Evolutionary conservation across 2,888 invertebrate species (phyloP).

Genomic region (Perizoma flavofasciatum): DNA sequence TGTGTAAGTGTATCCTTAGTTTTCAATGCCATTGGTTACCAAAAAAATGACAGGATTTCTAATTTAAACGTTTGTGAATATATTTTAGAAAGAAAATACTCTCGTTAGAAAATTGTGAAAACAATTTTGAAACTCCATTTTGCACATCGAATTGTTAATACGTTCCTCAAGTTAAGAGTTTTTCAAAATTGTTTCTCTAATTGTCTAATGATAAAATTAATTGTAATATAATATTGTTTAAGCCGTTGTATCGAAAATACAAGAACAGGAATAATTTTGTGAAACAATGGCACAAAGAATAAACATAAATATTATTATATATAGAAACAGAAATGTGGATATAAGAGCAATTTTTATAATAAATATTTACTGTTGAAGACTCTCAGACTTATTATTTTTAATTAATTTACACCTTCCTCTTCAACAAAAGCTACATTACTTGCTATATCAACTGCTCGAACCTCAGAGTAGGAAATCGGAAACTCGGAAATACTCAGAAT

Average conservation of each 20-base stretch:
- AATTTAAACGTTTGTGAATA: constrained; percentile 79
- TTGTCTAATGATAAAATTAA: constrained; percentile 77
- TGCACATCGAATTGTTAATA: constrained; percentile 82
- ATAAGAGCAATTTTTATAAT: constrained; percentile 85
- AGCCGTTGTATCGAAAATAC: constrained; percentile 83
- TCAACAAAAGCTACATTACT: not conserved
- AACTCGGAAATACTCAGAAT: too few species aligned
- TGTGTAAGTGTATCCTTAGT: constrained; percentile 72
- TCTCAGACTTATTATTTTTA: constrained; percentile 63
- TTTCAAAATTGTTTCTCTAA: constrained; percentile 72
- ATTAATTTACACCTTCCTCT: not conserved
- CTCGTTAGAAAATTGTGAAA: constrained; percentile 71
- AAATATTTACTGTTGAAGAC: constrained; percentile 84
- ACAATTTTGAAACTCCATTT: constrained; percentile 68
- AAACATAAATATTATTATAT: constrained; percentile 82
- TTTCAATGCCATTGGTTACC: constrained; percentile 83
- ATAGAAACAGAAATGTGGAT: constrained; percentile 83
- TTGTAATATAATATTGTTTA: constrained; percentile 83
- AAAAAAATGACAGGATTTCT: constrained; percentile 82
- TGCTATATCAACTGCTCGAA: too few species aligned
- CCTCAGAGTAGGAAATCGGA: too few species aligned
- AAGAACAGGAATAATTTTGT: constrained; percentile 84
- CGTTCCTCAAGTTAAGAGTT: constrained; percentile 73
- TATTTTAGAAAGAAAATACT: constrained; percentile 74
- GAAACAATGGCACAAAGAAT: constrained; percentile 84